Percentiles rank a stretch among this genome's conserved stretches.
phyloP scores from a whole-genome alignment of 2,113 vertebrate genomes.

The Alexandromys fortis region DNA sequence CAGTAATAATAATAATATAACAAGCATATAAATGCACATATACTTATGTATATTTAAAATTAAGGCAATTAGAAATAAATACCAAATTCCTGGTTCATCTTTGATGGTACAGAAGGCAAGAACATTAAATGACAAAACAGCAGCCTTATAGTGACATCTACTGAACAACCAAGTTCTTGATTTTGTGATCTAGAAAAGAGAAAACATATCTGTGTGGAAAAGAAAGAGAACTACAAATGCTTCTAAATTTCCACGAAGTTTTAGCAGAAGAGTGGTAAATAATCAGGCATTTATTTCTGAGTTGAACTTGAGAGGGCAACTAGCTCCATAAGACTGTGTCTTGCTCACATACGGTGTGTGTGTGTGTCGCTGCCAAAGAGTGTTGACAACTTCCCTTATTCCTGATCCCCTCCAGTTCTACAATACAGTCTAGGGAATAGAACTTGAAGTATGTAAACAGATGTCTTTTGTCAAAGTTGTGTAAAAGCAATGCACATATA shows the following conservation, averaged over 20 bases:
- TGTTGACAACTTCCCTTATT: not conserved
- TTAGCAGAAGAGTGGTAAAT: not conserved
- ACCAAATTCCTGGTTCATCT: not conserved
- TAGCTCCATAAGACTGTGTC: not conserved
- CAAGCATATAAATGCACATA: not conserved
- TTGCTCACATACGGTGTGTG: not conserved
- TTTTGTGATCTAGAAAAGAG: not conserved
- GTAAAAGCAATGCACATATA: not conserved
- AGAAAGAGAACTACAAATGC: not conserved
- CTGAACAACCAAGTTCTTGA: not conserved
- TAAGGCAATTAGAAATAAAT: not conserved
- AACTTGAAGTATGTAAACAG: not conserved
- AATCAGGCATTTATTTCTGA: not conserved
- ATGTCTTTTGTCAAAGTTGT: not conserved
- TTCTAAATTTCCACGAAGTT: not conserved
- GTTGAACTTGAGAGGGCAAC: not conserved
- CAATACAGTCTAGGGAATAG: not conserved
- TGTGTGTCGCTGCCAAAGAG: not conserved
- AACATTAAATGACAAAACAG: not conserved
- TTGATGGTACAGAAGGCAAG: not conserved
- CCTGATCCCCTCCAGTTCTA: not conserved
- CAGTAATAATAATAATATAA: not conserved
- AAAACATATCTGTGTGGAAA: not conserved
- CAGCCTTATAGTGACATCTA: slow-evolving; percentile 20
- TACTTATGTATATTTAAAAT: not conserved